Evolutionary conservation across 2,113 vertebrate species (phyloP).

Genomic region (Tupaia chinensis): DNA sequence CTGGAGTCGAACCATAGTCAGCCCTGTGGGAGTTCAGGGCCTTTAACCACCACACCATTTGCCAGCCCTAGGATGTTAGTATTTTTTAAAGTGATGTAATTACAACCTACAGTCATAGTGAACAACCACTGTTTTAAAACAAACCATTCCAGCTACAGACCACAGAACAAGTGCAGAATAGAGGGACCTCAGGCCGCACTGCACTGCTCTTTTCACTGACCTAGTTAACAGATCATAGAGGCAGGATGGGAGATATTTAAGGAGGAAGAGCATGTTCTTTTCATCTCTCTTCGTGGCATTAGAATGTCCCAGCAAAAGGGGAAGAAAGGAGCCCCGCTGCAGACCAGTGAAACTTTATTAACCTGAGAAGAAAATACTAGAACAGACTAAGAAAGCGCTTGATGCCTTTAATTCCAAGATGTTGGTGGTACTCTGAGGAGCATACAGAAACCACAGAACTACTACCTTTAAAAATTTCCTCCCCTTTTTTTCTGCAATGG

Average conservation of each 20-base stretch:
- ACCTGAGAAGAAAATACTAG: neutral
- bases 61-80: neutral
- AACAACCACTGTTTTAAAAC: neutral
- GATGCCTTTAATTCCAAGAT: neutral
- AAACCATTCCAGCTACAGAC: neutral
- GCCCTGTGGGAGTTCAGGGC: too few relatives aligned
- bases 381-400: neutral
- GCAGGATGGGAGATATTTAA: neutral
- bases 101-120: neutral
- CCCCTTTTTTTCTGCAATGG: neutral
- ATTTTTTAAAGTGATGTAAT: neutral
- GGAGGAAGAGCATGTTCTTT: neutral
- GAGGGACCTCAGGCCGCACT: rapidly evolving
- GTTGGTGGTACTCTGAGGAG: neutral
- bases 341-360: neutral
- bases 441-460: neutral
- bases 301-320: neutral
- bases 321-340: neutral
- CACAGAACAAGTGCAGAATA: neutral
- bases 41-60: too few relatives aligned
- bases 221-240: neutral
- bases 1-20: too few relatives aligned
- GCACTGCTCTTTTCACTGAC: neutral
- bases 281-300: neutral
- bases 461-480: neutral